phyloP scores from a whole-genome alignment of 2,888 invertebrate genomes.

The Crematogaster levior region DNA sequence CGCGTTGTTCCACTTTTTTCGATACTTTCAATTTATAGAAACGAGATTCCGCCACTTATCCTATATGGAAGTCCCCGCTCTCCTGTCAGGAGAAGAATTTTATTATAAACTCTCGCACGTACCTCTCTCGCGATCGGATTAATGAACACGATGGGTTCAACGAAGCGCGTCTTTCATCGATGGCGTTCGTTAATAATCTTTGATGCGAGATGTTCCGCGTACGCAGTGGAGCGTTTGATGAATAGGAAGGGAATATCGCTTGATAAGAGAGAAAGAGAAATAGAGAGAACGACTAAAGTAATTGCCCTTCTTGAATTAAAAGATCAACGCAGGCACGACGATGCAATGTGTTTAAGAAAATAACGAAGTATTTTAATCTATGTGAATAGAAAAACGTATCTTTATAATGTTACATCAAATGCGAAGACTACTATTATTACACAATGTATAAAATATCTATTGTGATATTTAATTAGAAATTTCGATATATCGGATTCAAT shows the following conservation, averaged over 20 bases:
- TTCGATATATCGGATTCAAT: neutral
- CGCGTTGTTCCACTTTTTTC: constrained; percentile 52
- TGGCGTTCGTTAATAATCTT: constrained; percentile 53
- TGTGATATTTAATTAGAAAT: neutral
- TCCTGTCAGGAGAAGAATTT: constrained; percentile 37
- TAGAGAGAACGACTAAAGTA: neutral
- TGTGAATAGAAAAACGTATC: neutral
- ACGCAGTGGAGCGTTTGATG: constrained; percentile 29
- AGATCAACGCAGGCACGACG: neutral
- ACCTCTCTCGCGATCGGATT: constrained; percentile 36
- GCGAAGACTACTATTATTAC: neutral
- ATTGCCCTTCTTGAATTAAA: constrained; percentile 24
- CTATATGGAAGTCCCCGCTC: constrained; percentile 42
- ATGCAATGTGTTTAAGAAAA: constrained; percentile 6
- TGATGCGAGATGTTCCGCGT: constrained; percentile 40
- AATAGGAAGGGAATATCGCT: constrained; percentile 22
- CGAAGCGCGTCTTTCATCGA: constrained; percentile 50
- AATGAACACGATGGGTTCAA: constrained; percentile 51
- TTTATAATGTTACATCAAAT: neutral
- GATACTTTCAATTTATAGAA: constrained; percentile 59
- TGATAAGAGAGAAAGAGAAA: neutral
- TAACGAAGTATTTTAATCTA: neutral
- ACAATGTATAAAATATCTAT: neutral
- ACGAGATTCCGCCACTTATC: constrained; percentile 49
- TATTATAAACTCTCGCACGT: constrained; percentile 46